Percentiles rank a stretch among this genome's conserved stretches.
phyloP scores from a whole-genome alignment of 2,797 vertebrate genomes.

The Karalla daura region DNA sequence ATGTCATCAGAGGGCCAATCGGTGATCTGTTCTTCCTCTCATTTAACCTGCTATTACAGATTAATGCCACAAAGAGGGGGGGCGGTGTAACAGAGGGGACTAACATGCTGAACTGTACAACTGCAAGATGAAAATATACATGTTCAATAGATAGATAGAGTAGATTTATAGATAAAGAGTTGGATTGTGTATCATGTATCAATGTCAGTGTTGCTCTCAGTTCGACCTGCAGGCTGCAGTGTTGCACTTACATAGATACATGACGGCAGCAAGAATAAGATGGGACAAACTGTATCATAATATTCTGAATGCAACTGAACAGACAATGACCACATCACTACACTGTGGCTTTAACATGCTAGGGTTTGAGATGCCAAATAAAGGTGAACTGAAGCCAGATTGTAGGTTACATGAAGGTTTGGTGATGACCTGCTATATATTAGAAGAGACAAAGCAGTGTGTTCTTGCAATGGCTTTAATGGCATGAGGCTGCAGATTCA shows the following conservation, averaged over 20 bases:
- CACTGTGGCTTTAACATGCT: neutral
- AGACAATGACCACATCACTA: neutral
- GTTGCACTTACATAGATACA: conserved; percentile 29
- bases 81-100: neutral
- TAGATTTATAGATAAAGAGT: neutral
- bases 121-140: neutral
- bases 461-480: conserved; percentile 14
- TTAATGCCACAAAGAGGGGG: neutral
- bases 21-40: neutral
- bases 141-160: neutral
- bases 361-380: neutral
- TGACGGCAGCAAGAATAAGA: neutral
- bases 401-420: neutral
- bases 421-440: neutral
- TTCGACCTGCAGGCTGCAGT: conserved; percentile 70
- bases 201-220: conserved; percentile 30
- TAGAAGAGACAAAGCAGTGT: neutral
- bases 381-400: neutral
- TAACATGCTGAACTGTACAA: neutral
- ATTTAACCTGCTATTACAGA: neutral
- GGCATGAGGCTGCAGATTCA: conserved; percentile 9
- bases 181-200: neutral
- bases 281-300: neutral
- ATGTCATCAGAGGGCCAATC: conserved; percentile 71
- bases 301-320: neutral